These are phyloP conservation scores for Odontomyia ornata DNA, from an alignment of 2,888 invertebrate genomes.

Conservation along the genomic window DNA sequence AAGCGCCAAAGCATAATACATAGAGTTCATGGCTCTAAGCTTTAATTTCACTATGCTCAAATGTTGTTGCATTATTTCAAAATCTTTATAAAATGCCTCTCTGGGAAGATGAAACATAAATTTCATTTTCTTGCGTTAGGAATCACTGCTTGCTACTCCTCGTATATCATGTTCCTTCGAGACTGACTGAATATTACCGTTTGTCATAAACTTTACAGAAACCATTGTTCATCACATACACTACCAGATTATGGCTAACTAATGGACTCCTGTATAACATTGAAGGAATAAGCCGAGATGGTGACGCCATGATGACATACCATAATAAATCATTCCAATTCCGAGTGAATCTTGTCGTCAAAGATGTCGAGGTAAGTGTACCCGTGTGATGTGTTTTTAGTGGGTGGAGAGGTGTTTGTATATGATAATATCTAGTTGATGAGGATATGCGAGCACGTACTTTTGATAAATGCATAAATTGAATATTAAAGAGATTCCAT, in stretches of 20 bases:
- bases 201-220: slow-evolving; percentile 53
- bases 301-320: slow-evolving; percentile 62
- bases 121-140: background rate
- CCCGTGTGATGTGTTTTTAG: background rate
- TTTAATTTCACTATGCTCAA: too few relatives aligned
- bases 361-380: slow-evolving; percentile 58
- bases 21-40: too few relatives aligned
- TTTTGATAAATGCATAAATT: background rate
- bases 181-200: background rate
- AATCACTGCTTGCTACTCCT: slow-evolving; percentile 9
- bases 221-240: slow-evolving; percentile 59
- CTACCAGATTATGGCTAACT: slow-evolving; percentile 57
- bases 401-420: background rate
- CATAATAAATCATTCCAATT: slow-evolving; percentile 60
- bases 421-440: background rate
- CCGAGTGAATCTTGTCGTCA: slow-evolving; percentile 59
- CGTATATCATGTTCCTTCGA: background rate
- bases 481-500: background rate
- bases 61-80: too few relatives aligned
- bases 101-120: background rate
- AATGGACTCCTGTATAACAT: slow-evolving; percentile 62
- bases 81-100: background rate
- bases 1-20: too few relatives aligned
- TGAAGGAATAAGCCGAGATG: slow-evolving; percentile 57
- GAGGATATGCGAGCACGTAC: background rate